Percentiles rank a stretch among this genome's conserved stretches.
Conservation (phyloP, 2,797 vertebrate genomes). For the Falco cherrug region DNA sequence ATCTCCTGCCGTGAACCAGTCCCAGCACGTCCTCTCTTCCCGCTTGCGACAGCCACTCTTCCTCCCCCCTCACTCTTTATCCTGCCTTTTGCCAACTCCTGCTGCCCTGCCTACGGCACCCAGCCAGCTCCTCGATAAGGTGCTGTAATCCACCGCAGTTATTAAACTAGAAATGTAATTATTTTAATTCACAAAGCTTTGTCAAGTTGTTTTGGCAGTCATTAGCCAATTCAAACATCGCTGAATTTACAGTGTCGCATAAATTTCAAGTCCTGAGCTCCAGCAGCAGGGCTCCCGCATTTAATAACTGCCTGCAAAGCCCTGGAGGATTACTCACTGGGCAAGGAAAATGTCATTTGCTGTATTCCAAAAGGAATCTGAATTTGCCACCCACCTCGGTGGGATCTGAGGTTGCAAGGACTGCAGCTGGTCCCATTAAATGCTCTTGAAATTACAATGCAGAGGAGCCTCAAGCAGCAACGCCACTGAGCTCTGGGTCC, state of each 20-base stretch:
- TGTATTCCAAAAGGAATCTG: background rate
- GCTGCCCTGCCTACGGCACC: background rate
- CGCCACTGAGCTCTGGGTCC: accelerated
- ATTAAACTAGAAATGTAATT: background rate
- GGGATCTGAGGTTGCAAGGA: background rate
- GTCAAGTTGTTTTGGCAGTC: background rate
- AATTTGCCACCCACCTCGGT: background rate
- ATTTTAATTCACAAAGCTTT: background rate
- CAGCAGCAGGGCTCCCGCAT: accelerated
- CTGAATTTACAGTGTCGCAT: accelerated
- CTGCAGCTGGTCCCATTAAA: background rate
- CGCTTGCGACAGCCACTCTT: background rate
- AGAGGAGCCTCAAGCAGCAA: background rate
- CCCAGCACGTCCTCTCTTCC: background rate
- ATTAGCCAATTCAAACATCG: background rate
- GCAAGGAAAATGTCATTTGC: background rate
- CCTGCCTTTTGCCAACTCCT: background rate
- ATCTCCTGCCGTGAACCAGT: accelerated
- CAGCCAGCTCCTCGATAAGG: background rate
- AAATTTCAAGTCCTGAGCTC: background rate
- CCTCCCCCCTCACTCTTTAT: background rate
- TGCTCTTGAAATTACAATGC: accelerated
- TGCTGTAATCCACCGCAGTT: background rate
- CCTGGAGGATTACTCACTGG: background rate
- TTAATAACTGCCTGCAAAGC: background rate